These are phyloP conservation scores for Turnix velox DNA, from an alignment of 2,113 vertebrate genomes.

Conservation along the genomic window DNA sequence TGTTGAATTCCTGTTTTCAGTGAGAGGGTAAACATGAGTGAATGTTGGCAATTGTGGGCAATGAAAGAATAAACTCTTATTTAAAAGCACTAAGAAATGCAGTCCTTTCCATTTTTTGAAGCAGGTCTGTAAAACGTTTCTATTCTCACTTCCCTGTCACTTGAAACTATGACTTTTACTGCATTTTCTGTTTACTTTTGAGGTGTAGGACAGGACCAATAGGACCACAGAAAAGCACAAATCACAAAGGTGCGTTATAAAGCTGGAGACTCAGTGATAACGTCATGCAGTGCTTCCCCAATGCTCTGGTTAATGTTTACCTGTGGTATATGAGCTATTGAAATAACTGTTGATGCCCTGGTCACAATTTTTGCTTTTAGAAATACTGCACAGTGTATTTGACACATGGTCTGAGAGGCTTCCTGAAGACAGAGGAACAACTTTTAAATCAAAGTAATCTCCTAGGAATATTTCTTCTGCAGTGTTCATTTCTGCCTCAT, in stretches of 20 bases:
- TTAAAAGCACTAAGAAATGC: not conserved
- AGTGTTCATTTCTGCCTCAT: not conserved
- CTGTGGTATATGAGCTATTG: not conserved
- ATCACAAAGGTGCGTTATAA: not conserved
- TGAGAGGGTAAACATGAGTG: not conserved
- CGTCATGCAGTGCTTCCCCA: constrained; percentile 22
- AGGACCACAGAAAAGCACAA: not conserved
- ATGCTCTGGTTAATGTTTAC: constrained; percentile 72
- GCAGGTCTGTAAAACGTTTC: not conserved
- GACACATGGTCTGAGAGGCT: not conserved
- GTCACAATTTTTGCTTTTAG: constrained; percentile 4
- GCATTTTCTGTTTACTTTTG: constrained; percentile 53
- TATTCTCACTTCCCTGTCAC: not conserved
- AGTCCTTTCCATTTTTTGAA: not conserved
- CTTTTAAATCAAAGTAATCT: not conserved
- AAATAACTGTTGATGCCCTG: not conserved
- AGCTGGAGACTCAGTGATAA: constrained; percentile 28
- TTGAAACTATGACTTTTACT: not conserved
- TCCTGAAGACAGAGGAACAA: not conserved
- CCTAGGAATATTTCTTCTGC: not conserved
- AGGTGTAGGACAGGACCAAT: constrained; percentile 3
- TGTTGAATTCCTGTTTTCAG: not conserved
- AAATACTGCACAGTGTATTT: not conserved
- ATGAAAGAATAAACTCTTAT: not conserved
- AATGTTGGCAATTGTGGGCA: not conserved